phyloP scores from a whole-genome alignment of 2,113 vertebrate species.

The Oncorhynchus masou region DNA sequence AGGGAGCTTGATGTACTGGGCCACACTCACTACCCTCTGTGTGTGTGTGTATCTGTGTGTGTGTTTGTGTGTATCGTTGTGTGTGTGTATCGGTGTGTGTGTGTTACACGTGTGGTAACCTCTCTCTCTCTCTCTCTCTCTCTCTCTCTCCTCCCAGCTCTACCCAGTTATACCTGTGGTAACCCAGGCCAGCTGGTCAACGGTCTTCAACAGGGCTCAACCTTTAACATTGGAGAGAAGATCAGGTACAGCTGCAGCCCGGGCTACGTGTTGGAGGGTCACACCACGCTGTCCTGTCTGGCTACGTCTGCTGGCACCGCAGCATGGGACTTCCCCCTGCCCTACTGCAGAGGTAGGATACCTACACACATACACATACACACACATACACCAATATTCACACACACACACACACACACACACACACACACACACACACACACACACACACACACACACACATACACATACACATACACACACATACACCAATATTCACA shows the following conservation, averaged over 20 bases:
- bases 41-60: too few species aligned
- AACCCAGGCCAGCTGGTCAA: slow-evolving; percentile 92
- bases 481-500: neutral
- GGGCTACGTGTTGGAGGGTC: slow-evolving; percentile 92
- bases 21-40: too few species aligned
- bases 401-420: neutral
- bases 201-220: slow-evolving; percentile 89
- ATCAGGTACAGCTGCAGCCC: slow-evolving; percentile 94
- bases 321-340: slow-evolving; percentile 96
- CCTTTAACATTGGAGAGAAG: slow-evolving; percentile 94
- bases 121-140: neutral
- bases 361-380: neutral
- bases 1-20: too few species aligned
- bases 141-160: slow-evolving; percentile 69
- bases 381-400: neutral
- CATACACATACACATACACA: neutral
- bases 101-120: slow-evolving; percentile 78
- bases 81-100: too few species aligned
- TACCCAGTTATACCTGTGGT: slow-evolving; percentile 95
- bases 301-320: slow-evolving; percentile 81
- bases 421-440: too few species aligned
- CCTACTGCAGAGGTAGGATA: slow-evolving; percentile 91
- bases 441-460: too few species aligned
- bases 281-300: slow-evolving; percentile 90
- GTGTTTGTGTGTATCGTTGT: too few species aligned